phyloP scores from a whole-genome alignment of 2,888 invertebrate species.

The Rhodophaea formosa region DNA sequence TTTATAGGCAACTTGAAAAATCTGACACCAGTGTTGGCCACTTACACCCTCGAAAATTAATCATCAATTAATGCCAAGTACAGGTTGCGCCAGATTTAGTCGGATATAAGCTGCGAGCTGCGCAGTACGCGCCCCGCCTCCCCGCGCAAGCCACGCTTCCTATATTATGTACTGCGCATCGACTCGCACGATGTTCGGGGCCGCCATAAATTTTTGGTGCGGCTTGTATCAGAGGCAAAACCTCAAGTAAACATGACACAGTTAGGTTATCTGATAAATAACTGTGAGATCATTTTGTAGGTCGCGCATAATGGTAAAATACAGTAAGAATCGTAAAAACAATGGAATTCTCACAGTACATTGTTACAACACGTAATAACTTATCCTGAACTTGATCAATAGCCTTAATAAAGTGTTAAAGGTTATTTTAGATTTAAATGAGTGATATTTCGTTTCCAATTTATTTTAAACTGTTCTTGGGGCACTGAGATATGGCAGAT shows the following conservation, averaged over 20 bases:
- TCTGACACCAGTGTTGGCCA: no score
- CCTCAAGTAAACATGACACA: conserved; percentile 1
- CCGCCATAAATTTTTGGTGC: no score
- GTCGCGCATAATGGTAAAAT: neutral
- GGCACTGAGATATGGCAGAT: neutral
- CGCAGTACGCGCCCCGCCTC: no score
- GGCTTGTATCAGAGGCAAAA: neutral
- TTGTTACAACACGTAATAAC: conserved; percentile 4
- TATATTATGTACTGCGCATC: no score
- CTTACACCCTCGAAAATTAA: no score
- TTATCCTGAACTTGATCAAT: conserved; percentile 4
- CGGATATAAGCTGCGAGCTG: no score
- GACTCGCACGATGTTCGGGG: no score
- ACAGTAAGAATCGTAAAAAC: conserved; percentile 9
- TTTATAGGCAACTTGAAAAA: no score
- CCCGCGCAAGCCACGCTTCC: no score
- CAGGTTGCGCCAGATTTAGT: no score
- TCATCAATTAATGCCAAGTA: no score
- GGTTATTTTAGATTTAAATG: conserved; percentile 5
- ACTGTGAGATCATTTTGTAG: conserved; percentile 15
- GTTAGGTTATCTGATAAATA: conserved; percentile 10
- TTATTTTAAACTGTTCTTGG: neutral
- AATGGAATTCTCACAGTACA: conserved; percentile 6
- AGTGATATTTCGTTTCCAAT: neutral
- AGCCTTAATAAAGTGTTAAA: neutral